Evolutionary conservation across 2,797 vertebrate species (phyloP).

Genomic region (Spinus pinus): DNA sequence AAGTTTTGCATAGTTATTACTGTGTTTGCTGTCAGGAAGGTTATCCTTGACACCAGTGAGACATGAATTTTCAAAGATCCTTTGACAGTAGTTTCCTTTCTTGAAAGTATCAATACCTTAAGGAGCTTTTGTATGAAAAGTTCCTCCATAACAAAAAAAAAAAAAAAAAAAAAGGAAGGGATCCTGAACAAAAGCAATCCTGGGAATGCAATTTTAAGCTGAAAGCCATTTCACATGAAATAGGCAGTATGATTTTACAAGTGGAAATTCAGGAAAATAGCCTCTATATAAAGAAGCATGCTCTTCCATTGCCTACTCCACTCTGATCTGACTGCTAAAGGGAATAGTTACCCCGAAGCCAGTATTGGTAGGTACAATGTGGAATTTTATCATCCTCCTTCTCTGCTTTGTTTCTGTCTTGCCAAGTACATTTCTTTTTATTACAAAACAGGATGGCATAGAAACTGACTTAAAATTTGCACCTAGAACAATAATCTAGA

Average conservation of each 20-base stretch:
- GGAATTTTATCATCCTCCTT: slow-evolving; percentile 34
- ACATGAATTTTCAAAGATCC: not conserved
- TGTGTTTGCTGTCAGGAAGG: not conserved
- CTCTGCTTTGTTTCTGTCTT: slow-evolving; percentile 39
- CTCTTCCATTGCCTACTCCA: not conserved
- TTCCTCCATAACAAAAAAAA: not conserved
- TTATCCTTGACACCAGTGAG: not conserved
- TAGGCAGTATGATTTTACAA: slow-evolving; percentile 25
- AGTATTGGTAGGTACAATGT: not conserved
- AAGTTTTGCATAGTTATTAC: not conserved
- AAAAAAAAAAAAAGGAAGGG: not conserved
- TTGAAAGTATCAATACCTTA: not conserved
- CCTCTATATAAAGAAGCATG: slow-evolving; percentile 6
- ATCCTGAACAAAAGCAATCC: slow-evolving; percentile 8
- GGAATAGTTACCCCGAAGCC: slow-evolving; percentile 10
- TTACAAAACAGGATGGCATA: not conserved
- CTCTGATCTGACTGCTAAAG: slow-evolving; percentile 30
- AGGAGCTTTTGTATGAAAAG: not conserved
- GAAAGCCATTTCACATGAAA: slow-evolving; percentile 14
- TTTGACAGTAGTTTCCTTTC: not conserved
- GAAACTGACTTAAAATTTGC: slow-evolving; percentile 38
- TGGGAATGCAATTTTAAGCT: slow-evolving; percentile 16
- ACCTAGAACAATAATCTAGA: slow-evolving; percentile 34
- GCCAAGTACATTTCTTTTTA: slow-evolving; percentile 24
- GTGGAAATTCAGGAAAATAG: slow-evolving; percentile 24